phyloP scores from a whole-genome alignment of 2,888 invertebrate genomes.

The Leucophenga montana region DNA sequence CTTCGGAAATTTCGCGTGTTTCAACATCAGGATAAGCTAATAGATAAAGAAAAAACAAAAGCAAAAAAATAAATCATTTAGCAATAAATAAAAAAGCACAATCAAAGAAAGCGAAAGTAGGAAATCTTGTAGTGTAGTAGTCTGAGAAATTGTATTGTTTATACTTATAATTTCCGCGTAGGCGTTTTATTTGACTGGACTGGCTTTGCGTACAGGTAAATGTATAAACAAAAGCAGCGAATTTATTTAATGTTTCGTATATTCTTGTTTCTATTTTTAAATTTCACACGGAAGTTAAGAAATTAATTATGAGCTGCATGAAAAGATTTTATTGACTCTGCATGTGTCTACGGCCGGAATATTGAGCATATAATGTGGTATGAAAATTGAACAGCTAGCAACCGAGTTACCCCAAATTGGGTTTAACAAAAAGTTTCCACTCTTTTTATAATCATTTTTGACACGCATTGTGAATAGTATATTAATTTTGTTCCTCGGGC shows the following conservation, averaged over 20 bases:
- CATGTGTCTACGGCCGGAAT: not conserved
- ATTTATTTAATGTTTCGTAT: not conserved
- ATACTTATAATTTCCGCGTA: conserved; percentile 11
- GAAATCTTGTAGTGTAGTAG: not conserved
- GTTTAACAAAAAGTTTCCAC: no score
- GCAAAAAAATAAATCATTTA: not conserved
- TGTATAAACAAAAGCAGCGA: conserved; percentile 20
- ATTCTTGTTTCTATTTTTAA: conserved; percentile 15
- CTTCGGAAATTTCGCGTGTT: conserved; percentile 84
- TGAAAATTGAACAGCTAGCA: no score
- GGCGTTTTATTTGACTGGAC: conserved; percentile 14
- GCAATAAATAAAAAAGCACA: not conserved
- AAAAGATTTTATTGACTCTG: conserved; percentile 6
- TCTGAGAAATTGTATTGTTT: conserved; percentile 5
- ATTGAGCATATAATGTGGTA: no score
- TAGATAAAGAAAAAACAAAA: conserved; percentile 6
- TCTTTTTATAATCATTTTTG: no score
- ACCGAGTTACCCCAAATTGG: no score
- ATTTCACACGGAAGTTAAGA: conserved; percentile 15
- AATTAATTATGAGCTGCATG: conserved; percentile 11
- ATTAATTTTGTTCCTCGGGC: no score
- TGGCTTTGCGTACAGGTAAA: not conserved
- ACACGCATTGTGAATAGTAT: no score
- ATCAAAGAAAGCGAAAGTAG: no score
- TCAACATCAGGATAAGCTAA: conserved; percentile 94